Percentiles rank a stretch among this genome's conserved stretches.
Conservation (phyloP, 2,113 vertebrate genomes). For the Melanostigma gelatinosum region DNA sequence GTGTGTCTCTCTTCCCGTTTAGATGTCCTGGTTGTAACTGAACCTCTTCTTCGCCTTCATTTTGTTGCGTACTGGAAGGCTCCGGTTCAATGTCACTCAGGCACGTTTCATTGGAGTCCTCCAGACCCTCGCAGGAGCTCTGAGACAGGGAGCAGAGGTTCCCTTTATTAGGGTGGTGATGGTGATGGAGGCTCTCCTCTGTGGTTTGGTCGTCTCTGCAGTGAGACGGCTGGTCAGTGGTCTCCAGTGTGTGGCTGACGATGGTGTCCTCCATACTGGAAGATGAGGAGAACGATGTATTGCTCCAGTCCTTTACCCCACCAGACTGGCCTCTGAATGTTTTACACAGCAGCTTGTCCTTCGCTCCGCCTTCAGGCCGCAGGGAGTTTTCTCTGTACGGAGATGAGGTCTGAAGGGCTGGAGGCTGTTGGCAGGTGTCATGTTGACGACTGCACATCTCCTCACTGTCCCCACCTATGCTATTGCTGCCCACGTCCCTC, state of each 20-base stretch:
- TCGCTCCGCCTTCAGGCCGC: constrained; percentile 49
- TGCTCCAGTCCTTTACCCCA: constrained; percentile 75
- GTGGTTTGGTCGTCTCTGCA: constrained; percentile 64
- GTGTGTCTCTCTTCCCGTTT: constrained; percentile 92
- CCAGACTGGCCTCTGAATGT: constrained; percentile 71
- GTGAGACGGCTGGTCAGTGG: constrained; percentile 68
- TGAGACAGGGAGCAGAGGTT: constrained; percentile 85
- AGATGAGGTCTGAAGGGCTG: constrained; percentile 94
- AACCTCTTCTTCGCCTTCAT: constrained; percentile 54
- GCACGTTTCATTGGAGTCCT: constrained; percentile 92
- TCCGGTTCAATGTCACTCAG: constrained; percentile 87
- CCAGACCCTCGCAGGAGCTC: constrained; percentile 91
- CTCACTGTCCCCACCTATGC: constrained; percentile 59
- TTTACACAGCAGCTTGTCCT: constrained; percentile 76
- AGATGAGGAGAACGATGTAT: constrained; percentile 77
- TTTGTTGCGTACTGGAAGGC: constrained; percentile 55
- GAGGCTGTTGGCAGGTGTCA: constrained; percentile 70
- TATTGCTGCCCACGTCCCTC: constrained; percentile 60
- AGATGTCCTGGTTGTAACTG: constrained; percentile 87
- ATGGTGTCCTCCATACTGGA: constrained; percentile 83
- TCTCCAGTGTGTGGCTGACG: constrained; percentile 78
- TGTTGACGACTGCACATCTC: constrained; percentile 67
- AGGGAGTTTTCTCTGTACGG: constrained; percentile 88
- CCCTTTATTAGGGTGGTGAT: constrained; percentile 71
- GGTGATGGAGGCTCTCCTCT: constrained; percentile 29